Base-by-base conservation (phyloP, 2,888 invertebrate species). In the Ichneumon xanthorius region DNA sequence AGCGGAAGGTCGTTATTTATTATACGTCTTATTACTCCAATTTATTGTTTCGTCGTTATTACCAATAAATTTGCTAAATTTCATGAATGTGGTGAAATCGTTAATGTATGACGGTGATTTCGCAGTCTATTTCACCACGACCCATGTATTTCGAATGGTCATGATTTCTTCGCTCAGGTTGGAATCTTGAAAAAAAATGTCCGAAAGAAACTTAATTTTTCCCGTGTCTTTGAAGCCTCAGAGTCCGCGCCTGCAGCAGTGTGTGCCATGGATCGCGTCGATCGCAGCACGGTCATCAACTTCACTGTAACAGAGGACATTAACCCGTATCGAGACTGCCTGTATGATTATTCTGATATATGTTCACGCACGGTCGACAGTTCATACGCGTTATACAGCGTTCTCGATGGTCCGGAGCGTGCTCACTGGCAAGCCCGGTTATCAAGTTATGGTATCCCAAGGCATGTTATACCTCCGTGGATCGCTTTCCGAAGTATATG, bases 261-360 rank as follows among this genome's bases (percentile, higher is more conserved):
- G n/a, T 22, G 30, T 16, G 40, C 16, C 63, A 72, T 71, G 70
- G 72, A 80, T 50, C 58, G 6, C 72, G 76, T 80, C 71, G 71
- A 80, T 80, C 40, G 33, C 22, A 19, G 63, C 37, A 19, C 61
- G 50, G 53, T 80, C 63, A 37, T 70, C 63, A 50, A 63, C 63
- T 84, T 1, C 37, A 4, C 14, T 55, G 30, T 37, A 65, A 55
- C 33, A 5, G n/a, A 55, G 71, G 11, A 77, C 65, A 50, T 84
- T 48, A 76, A 58, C 76, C 76, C 48, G 55, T 48, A 40, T 48
- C 33, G 75, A 84, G 80, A 80, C 84, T 50, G 84, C 50, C 53
- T 9, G 50, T 72, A 80, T 77, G 90, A 92, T 92, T 92, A 92
- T 88, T 90, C 88, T 88, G 91, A 92, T 90, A 89, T 90, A 90